Base-by-base conservation (phyloP, 2,888 invertebrate species). In the Cephus nigrinus region DNA sequence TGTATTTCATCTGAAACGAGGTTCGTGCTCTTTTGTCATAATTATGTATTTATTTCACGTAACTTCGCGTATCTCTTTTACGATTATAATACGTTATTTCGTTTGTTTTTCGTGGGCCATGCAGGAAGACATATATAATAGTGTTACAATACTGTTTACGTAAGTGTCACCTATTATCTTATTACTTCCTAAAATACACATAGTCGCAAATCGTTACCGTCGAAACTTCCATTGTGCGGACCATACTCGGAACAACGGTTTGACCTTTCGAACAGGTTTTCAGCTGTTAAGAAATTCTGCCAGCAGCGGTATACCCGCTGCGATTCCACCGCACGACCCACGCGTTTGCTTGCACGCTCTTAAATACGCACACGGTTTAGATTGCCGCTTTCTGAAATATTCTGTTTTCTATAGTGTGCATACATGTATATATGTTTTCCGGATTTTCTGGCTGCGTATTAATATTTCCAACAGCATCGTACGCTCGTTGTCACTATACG, bases 91-190 rank as follows among this genome's bases (percentile, higher is more conserved):
- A 23, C 55, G 5, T 9, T 23, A 55, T 55, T 55, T 2, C 23
- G 1, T 23, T 55, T 9, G 0, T 55, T 55, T 15, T 2, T 23
- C 5, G 15, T 55, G 23, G 23, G 2, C 0, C 0, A 1, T 55
- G 9, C 55, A 9, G 15, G 23, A 55, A 55, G 23, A 55, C 15
- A 12, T 23, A 0, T 15, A 9, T 9, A 9, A 23, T 55, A 35
- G 12, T 12, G 12, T 35, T 12, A 35, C 55, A 23, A 55, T 55
- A 55, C 23, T 9, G 5, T 55, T 55, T 55, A 55, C 2, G 55
- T 23, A 1, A 23, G 15, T 55, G 5, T 23, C 23, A 23, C 0
- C 23, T 55, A 23, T 15, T 40, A 15, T 55, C 23, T 40, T 9
- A 23, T 55, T 55, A 15, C 5, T 5, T 23, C 23, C 23, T 55